Base-by-base conservation (phyloP, 2,888 invertebrate species). In the Cryptus armator region DNA sequence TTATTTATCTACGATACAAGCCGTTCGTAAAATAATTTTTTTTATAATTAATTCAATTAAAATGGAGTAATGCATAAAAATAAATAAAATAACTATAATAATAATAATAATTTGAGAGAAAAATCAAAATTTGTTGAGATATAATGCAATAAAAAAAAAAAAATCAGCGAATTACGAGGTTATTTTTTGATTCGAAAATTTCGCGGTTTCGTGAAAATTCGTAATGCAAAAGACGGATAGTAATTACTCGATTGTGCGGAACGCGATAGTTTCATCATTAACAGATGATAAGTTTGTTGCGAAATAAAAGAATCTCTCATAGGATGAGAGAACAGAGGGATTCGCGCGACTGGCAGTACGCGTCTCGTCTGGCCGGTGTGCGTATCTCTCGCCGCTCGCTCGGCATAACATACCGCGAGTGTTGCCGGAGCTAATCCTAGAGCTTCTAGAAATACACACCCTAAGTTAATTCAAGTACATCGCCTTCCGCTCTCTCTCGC, bases 391-490 rank as follows among this genome's bases (percentile, higher is more conserved):
- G 70, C 84, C 86, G 81, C 83, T 84, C 86, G 81, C 83, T 84
- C 89, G 84, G 87, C 89, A 85, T 88, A 88, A 90, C 90, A 90
- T 90, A 90, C 91, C 91, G 87, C 84, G 87, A 89, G 88, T 91
- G 90, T 90, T 90, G 87, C 76, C 89, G 86, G 88, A 90, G 91
- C 92, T 92, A 92, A 92, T 91, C 90, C 90, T 87, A 90, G 91
- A 91, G 78, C 56, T 86, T 90, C 91, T 91, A 90, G 90, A 92
- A 92, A 92, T 92, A 92, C 88, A 85, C 84, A 90, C 90, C 88
- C 86, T 88, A 89, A 90, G 90, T 91, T 90, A 90, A 92, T 91
- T 91, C 91, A 92, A 92, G 91, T 92, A 90, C 91, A 90, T 90
- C 88, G 90, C 87, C 89, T 89, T 88, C n/a, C 72, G 46, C 32